These are phyloP conservation scores for Callinectes sapidus DNA, from an alignment of 2,888 invertebrate genomes.

Conservation along the genomic window DNA sequence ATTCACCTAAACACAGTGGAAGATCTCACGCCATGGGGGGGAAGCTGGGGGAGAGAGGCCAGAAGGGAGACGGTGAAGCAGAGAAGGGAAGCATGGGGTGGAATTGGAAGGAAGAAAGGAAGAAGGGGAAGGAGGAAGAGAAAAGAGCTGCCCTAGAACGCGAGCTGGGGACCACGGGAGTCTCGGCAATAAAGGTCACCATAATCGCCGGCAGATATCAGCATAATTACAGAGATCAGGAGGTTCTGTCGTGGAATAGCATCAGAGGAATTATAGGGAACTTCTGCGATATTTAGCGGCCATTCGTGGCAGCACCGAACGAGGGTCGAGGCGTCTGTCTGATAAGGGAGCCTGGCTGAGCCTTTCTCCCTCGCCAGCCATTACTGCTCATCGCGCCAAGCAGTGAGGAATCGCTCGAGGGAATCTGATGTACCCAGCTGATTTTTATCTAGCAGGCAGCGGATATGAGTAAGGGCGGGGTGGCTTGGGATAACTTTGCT, in stretches of 20 bases:
- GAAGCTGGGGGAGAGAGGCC: background rate
- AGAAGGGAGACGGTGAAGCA: background rate
- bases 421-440: conserved; percentile 29
- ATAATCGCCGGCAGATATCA: conserved; percentile 1
- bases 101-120: background rate
- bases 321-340: background rate
- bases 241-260: background rate
- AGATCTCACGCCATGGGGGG: background rate
- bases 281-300: conserved; percentile 15
- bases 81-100: background rate
- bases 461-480: background rate
- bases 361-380: conserved; percentile 11
- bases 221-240: background rate
- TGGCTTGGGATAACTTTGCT: background rate
- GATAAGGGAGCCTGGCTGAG: background rate
- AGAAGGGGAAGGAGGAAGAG: background rate
- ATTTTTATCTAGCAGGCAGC: background rate
- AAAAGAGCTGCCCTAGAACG: background rate
- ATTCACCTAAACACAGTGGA: background rate
- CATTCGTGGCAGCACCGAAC: background rate
- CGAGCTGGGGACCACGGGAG: background rate
- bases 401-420: conserved; percentile 11
- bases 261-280: background rate
- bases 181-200: background rate
- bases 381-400: background rate